Percentiles rank a stretch among this genome's conserved stretches.
Conservation (phyloP, 2,888 invertebrate genomes). For the Agonopterix heracliana region DNA sequence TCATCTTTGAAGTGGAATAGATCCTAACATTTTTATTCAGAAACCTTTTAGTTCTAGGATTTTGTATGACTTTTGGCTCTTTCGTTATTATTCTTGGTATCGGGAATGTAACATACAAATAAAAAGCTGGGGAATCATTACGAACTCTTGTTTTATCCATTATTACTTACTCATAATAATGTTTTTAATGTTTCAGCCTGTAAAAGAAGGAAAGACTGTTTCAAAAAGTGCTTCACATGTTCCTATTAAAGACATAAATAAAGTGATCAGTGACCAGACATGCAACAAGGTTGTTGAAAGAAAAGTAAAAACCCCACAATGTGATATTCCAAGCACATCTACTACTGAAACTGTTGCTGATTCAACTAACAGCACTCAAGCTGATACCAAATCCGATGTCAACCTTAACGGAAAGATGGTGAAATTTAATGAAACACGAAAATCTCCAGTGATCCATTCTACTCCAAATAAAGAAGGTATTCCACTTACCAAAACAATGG, state of each 20-base stretch:
- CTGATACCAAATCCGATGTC: conserved; percentile 45
- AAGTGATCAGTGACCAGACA: conserved; percentile 38
- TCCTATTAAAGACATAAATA: conserved; percentile 48
- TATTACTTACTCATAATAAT: not conserved
- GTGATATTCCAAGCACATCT: conserved; percentile 25
- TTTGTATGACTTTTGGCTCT: too few relatives aligned
- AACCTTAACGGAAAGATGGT: conserved; percentile 57
- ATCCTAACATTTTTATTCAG: too few relatives aligned
- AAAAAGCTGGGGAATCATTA: too few relatives aligned
- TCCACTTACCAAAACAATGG: conserved; percentile 67
- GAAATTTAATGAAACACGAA: conserved; percentile 59
- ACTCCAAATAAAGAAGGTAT: conserved; percentile 67
- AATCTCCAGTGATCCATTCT: conserved; percentile 64
- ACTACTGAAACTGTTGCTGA: conserved; percentile 29
- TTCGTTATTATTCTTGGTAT: too few relatives aligned
- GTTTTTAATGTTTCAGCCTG: conserved; percentile 43
- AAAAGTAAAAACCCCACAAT: conserved; percentile 28
- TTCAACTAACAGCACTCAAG: conserved; percentile 26
- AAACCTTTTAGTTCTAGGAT: too few relatives aligned
- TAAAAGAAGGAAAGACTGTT: conserved; percentile 35
- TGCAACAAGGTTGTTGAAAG: conserved; percentile 40
- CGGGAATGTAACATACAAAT: too few relatives aligned
- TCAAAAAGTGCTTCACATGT: conserved; percentile 41
- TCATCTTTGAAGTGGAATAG: too few relatives aligned
- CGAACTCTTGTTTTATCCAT: too few relatives aligned